Conservation (phyloP, 1,140 invertebrate genomes). For the Drosophila paulistorum region DNA sequence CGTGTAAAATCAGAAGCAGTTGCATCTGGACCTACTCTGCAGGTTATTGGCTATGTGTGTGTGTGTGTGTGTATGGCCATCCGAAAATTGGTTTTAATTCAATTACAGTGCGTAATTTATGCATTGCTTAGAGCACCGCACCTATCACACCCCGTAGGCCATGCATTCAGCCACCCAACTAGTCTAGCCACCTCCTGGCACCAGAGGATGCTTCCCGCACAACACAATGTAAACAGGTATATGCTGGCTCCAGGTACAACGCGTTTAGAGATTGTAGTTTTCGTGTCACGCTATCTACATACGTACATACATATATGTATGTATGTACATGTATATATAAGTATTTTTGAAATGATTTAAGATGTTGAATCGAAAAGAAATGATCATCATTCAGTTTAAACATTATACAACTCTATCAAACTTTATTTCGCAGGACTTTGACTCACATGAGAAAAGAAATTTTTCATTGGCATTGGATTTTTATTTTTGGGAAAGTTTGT, state of each 20-base stretch:
- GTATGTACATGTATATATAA: too few species aligned
- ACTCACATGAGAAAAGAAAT: too few species aligned
- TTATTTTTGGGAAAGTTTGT: too few species aligned
- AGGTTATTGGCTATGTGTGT: neutral
- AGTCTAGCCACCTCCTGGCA: neutral
- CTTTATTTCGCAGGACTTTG: too few species aligned
- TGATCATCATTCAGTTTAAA: too few species aligned
- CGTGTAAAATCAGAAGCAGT: slow-evolving; percentile 32
- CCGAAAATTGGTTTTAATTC: slow-evolving; percentile 75
- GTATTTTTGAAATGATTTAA: too few species aligned
- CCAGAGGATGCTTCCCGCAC: neutral
- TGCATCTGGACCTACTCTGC: slow-evolving; percentile 32
- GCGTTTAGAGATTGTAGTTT: too few species aligned
- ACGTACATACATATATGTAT: too few species aligned
- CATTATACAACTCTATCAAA: too few species aligned
- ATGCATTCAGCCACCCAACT: neutral
- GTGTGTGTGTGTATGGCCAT: slow-evolving; percentile 33
- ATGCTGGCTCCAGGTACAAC: neutral
- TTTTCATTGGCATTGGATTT: too few species aligned
- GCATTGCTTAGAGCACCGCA: slow-evolving; percentile 59
- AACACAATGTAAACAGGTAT: slow-evolving; percentile 20
- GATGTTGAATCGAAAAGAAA: too few species aligned
- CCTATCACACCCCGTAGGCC: neutral
- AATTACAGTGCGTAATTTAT: slow-evolving; percentile 76
- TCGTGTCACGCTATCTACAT: neutral